Evolutionary conservation across 2,797 vertebrate species (phyloP), one percentile per base, ranked within the genome.

Genomic region (Nasua narica): DNA sequence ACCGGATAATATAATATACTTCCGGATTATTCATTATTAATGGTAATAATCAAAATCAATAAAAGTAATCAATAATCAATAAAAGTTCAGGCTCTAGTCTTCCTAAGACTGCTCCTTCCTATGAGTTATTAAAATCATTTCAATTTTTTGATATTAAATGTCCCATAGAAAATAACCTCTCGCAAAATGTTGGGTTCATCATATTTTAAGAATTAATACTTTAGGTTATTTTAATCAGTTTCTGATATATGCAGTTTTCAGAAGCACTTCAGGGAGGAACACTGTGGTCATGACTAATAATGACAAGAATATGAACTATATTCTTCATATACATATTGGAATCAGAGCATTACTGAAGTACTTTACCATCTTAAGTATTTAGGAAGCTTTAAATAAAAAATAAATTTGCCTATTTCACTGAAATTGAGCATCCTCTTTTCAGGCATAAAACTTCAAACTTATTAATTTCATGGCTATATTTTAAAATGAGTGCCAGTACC

Each of bases 171-270:
- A 99, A 98, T 98, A 98, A 97, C 97, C 96, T 98, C 97, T 97
- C 98, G 91, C 90, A 97, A 98, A 98, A 87, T 98, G 97, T 98
- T 98, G 98, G 98, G 97, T 97, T 99, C 98, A 99, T 98, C 98
- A 98, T 97, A 98, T 98, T 98, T 98, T 98, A 98, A 96, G 97
- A 98, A 99, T 98, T 98, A 98, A 98, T 98, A 98, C 98, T 98
- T 98, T 91, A 95, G 98, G 98, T 99, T 98, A 99, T 98, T 98
- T 98, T 99, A 99, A 99, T 99, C 98, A 98, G 98, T 98, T 98
- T 98, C 98, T 99, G 98, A 99, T 98, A 98, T 97, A 99, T 98
- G 98, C 98, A 98, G 97, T 98, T 99, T 98, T 98, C 97, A 98
- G 98, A 98, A 98, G 93, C 96, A 98, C 98, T 99, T 98, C 97